Percentiles rank a stretch among this genome's conserved stretches.
phyloP scores from a whole-genome alignment of 2,888 invertebrate genomes.

The Operophtera brumata region DNA sequence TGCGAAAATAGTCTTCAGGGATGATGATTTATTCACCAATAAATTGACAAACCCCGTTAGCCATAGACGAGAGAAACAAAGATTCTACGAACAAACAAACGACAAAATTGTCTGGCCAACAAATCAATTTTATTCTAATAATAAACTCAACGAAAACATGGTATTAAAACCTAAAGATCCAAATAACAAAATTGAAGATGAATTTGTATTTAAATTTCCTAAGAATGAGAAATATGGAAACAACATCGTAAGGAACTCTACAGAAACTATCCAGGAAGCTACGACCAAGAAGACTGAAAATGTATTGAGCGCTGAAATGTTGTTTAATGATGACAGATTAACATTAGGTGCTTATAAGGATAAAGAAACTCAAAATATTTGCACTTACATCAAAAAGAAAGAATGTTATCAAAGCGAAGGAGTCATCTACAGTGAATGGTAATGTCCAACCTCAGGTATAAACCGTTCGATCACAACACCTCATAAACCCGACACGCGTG shows the following conservation, averaged over 20 bases:
- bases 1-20: constrained; percentile 58
- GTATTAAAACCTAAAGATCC: constrained; percentile 8
- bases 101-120: constrained; percentile 34
- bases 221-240: constrained; percentile 20
- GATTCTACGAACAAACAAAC: constrained; percentile 34
- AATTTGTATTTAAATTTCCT: constrained; percentile 27
- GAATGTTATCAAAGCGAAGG: constrained; percentile 54
- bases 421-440: constrained; percentile 38
- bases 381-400: constrained; percentile 47
- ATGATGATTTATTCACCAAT: constrained; percentile 36
- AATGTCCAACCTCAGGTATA: background rate
- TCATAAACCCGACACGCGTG: too few species aligned
- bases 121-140: constrained; percentile 15
- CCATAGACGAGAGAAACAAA: constrained; percentile 23
- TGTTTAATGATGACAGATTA: constrained; percentile 10
- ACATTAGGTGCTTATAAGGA: constrained; percentile 10
- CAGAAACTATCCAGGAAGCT: constrained; percentile 5
- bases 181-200: constrained; percentile 22
- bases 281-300: constrained; percentile 8
- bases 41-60: constrained; percentile 20
- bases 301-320: constrained; percentile 10
- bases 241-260: constrained; percentile 7
- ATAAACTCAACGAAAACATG: constrained; percentile 11
- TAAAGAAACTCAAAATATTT: constrained; percentile 28
- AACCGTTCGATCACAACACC: too few species aligned